Evolutionary conservation across 2,113 vertebrate species (phyloP).

Genomic region (Tenrec ecaudatus): DNA sequence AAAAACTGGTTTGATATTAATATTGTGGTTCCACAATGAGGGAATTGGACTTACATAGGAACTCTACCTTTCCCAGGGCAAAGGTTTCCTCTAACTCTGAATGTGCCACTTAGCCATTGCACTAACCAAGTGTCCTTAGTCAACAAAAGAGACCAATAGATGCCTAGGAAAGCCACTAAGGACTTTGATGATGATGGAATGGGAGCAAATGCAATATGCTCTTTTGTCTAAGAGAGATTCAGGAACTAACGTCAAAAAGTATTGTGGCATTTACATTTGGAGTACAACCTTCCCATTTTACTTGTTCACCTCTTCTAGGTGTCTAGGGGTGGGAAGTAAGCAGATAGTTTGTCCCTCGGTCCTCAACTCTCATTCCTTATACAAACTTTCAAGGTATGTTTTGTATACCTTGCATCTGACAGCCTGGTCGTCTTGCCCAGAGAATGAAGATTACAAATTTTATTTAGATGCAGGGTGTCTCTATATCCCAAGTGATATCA

Average conservation of each 20-base stretch:
- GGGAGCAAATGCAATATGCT: background rate
- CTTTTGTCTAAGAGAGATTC: background rate
- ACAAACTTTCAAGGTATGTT: background rate
- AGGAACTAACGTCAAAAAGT: background rate
- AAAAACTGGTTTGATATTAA: background rate
- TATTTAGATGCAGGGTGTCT: background rate
- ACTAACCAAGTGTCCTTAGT: background rate
- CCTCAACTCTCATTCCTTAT: background rate
- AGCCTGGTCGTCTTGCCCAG: background rate
- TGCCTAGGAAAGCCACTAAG: background rate
- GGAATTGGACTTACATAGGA: background rate
- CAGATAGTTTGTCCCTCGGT: background rate
- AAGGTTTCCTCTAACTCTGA: background rate
- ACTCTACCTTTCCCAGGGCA: background rate
- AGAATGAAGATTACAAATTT: background rate
- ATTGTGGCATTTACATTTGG: constrained; percentile 24
- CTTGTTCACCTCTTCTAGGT: background rate
- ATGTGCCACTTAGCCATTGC: background rate
- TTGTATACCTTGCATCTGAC: background rate
- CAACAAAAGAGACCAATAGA: background rate
- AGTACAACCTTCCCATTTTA: background rate
- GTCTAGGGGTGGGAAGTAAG: background rate
- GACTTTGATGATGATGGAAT: background rate
- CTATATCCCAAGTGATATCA: background rate
- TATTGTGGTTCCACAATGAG: background rate